phyloP scores from a whole-genome alignment of 2,113 vertebrate genomes.

The Notiomystis cincta region DNA sequence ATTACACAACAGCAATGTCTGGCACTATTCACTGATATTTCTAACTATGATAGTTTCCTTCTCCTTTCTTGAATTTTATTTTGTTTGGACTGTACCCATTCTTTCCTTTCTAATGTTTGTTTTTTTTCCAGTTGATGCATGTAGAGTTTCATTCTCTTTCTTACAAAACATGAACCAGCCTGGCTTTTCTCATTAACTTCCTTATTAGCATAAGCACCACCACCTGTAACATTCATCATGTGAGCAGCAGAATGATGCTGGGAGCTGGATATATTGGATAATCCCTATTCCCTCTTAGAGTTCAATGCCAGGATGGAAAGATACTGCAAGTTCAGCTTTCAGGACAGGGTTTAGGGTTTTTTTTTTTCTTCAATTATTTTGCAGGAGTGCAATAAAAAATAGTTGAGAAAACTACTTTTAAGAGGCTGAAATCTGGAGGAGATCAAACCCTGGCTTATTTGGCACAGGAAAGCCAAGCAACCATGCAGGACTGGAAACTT shows the following conservation, averaged over 20 bases:
- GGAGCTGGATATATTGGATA: background rate
- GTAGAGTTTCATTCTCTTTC: background rate
- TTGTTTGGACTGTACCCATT: background rate
- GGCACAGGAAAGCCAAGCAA: background rate
- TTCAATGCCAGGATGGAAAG: background rate
- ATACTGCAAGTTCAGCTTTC: background rate
- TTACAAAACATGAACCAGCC: background rate
- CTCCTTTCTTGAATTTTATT: background rate
- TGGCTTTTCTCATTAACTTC: conserved; percentile 1
- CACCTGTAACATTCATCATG: background rate
- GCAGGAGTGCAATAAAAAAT: background rate
- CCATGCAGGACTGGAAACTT: background rate
- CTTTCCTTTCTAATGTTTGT: background rate
- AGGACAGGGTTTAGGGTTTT: background rate
- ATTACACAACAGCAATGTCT: background rate
- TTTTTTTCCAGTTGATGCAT: background rate
- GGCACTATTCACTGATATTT: background rate
- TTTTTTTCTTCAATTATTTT: background rate
- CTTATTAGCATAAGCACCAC: background rate
- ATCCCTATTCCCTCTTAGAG: background rate
- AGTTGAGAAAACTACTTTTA: background rate
- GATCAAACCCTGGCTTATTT: background rate
- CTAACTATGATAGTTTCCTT: background rate
- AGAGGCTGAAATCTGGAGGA: background rate
- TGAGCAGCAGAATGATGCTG: background rate